Evolutionary conservation across 2,888 invertebrate species (phyloP).

Genomic region (Urechis unicinctus): DNA sequence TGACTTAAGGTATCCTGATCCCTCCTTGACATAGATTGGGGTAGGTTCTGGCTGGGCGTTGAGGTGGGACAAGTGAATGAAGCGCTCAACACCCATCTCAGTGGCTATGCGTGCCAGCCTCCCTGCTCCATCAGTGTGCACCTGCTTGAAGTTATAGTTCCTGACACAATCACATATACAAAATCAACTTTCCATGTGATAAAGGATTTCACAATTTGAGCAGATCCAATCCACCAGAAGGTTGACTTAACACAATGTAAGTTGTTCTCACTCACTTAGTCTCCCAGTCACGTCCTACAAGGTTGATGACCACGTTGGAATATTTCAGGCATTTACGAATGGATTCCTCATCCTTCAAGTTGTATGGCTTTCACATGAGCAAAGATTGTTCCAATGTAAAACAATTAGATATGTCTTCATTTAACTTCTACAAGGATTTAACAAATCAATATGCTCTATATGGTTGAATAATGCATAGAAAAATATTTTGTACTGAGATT

Average conservation of each 20-base stretch:
- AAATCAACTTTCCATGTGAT: too few relatives aligned
- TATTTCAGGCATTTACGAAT: constrained; percentile 74
- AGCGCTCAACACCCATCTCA: constrained; percentile 78
- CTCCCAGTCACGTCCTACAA: constrained; percentile 85
- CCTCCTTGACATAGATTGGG: constrained; percentile 62
- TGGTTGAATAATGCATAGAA: too few relatives aligned
- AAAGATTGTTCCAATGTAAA: constrained; percentile 1
- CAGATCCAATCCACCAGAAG: too few relatives aligned
- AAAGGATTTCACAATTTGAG: too few relatives aligned
- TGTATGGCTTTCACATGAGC: constrained; percentile 62
- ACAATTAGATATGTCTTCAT: too few relatives aligned
- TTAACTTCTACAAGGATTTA: too few relatives aligned
- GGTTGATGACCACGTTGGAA: constrained; percentile 94
- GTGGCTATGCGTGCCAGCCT: constrained; percentile 69
- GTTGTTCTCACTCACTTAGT: constrained; percentile 68
- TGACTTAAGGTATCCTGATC: constrained; percentile 50
- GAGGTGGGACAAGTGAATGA: constrained; percentile 86
- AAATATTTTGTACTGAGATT: not conserved
- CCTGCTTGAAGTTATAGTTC: constrained; percentile 76
- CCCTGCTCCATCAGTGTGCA: constrained; percentile 78
- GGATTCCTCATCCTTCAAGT: constrained; percentile 78
- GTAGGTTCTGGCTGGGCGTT: constrained; percentile 70
- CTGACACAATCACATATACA: constrained; percentile 29
- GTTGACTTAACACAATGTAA: too few relatives aligned
- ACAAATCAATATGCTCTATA: too few relatives aligned